Percentiles rank a stretch among this genome's conserved stretches.
Evolutionary conservation across 2,888 invertebrate species (phyloP).

Genomic region (Pyrrhosoma nymphula): DNA sequence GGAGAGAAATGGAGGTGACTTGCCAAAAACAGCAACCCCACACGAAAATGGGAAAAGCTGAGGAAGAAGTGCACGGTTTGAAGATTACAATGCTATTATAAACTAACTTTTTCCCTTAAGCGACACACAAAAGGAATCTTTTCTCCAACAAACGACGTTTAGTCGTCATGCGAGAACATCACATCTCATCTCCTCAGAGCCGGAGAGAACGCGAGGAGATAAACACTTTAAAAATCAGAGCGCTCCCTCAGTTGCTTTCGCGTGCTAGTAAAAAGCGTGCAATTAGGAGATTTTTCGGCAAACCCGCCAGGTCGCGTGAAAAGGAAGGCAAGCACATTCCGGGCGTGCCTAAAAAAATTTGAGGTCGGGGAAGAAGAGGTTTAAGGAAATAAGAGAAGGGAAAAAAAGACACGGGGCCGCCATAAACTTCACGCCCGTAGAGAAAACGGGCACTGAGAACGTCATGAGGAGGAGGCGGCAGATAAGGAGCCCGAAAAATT

Average conservation of each 20-base stretch:
- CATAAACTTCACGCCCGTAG: not conserved
- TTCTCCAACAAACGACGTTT: no score
- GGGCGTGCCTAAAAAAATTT: not conserved
- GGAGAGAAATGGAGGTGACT: no score
- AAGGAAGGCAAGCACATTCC: not conserved
- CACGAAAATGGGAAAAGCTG: no score
- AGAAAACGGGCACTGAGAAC: not conserved
- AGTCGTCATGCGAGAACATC: not conserved
- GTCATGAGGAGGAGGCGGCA: not conserved
- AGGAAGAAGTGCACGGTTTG: no score
- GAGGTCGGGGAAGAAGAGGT: not conserved
- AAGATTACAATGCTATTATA: no score
- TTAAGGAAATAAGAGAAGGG: not conserved
- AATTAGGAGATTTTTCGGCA: conserved; percentile 20
- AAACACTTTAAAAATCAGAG: not conserved
- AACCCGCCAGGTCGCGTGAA: not conserved
- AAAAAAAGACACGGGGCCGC: not conserved
- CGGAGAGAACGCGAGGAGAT: no score
- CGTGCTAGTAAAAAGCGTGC: not conserved
- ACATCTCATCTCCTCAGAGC: not conserved
- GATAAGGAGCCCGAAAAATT: not conserved
- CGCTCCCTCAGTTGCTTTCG: not conserved
- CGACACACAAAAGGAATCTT: no score
- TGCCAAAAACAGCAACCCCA: no score
- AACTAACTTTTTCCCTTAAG: no score